Conservation (phyloP, 1,140 invertebrate species). For the Gonioctena quinquepunctata region DNA sequence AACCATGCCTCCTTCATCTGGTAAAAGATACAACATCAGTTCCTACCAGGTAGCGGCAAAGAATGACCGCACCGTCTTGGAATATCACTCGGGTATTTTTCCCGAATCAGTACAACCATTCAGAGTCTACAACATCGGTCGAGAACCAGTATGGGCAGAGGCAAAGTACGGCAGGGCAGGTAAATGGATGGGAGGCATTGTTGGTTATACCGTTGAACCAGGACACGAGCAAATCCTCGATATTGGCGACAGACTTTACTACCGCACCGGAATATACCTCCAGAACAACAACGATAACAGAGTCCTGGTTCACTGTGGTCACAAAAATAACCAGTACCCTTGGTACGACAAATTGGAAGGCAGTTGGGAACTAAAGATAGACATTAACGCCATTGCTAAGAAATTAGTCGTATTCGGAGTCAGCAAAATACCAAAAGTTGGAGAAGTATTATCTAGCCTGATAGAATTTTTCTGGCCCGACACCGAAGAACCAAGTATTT, state of each 20-base stretch:
- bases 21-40: background rate
- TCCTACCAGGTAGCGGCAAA: background rate
- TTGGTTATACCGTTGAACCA: background rate
- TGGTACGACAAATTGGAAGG: background rate
- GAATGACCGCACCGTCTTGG: background rate
- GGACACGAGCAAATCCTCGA: background rate
- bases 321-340: background rate
- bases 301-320: background rate
- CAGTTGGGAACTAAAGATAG: background rate
- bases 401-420: background rate
- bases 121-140: background rate
- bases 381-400: background rate
- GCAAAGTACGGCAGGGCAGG: background rate
- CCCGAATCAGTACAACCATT: background rate
- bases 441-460: background rate
- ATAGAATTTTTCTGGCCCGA: background rate
- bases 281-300: background rate
- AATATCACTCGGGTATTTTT: background rate
- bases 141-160: background rate
- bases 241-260: background rate
- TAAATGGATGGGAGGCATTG: background rate
- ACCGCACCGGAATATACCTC: background rate
- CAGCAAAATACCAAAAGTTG: conserved; percentile 2
- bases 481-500: background rate
- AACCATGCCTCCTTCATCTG: background rate